Base-by-base conservation (phyloP, 2,888 invertebrate species). In the Yponomeuta malinellus region DNA sequence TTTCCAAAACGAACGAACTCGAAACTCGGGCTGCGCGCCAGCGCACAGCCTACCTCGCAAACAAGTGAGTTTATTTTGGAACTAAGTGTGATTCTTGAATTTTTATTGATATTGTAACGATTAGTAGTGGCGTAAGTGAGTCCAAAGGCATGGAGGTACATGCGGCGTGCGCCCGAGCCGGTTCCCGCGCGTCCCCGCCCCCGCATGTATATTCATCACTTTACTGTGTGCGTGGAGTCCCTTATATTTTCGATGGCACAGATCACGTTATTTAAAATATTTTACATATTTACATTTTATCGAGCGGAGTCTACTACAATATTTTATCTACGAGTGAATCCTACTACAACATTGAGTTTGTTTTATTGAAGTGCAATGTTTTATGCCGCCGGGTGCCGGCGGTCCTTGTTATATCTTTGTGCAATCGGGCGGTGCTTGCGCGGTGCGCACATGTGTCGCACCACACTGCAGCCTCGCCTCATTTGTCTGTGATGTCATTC, bases 1-100 rank as follows among this genome's bases (percentile, higher is more conserved):
- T 92, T 90, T 93, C 93, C 93, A 93, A 93, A 93, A 93, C 93
- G 93, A 93, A 93, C 93, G 90, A 93, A 93, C 93, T 93, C 93
- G 92, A 93, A 92, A 93, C 89, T 92, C 90, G 93, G 93, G 93
- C 91, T 92, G 90, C 83, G 92, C 92, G 90, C 86, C 81, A 83
- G 91, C 90, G 90, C 91, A 83, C 92, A 92, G 92, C 94, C 94
- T 94, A 93, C 94, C 94, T 94, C 94, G 94, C 94, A 94, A 91
- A 93, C 93, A 94, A 94, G 94, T 94, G 94, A 94, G 94, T 94
- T 94, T 94, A 94, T 94, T 94, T 94, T 94, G 94, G 94, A 93
- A 94, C 94, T 94, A 94, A 94, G 94, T 94, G 94, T 94, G 94
- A 94, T 94, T 94, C 94, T 94, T 94, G 94, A 91, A 92, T 92